phyloP scores from a whole-genome alignment of 1,140 invertebrate genomes.

The Mactra quadrangularis region DNA sequence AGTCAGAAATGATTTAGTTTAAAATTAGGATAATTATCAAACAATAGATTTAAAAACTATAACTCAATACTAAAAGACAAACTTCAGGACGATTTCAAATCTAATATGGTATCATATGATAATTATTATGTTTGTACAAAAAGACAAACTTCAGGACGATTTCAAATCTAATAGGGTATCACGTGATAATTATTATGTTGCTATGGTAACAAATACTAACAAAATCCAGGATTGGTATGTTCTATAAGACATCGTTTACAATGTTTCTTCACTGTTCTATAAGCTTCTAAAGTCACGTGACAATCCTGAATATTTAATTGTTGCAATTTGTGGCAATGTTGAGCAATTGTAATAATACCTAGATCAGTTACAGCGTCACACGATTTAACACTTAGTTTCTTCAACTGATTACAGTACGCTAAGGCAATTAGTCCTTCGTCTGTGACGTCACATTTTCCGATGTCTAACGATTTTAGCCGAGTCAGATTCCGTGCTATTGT shows the following conservation, averaged over 20 bases:
- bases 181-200: too few species aligned
- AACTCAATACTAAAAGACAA: too few species aligned
- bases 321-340: constrained; percentile 88
- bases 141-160: too few species aligned
- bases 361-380: constrained; percentile 95
- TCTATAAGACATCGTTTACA: constrained; percentile 96
- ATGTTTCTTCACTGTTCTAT: constrained; percentile 94
- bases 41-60: too few species aligned
- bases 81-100: too few species aligned
- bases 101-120: too few species aligned
- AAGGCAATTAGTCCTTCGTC: constrained; percentile 93
- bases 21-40: too few species aligned
- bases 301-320: constrained; percentile 93
- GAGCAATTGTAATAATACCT: constrained; percentile 92
- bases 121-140: too few species aligned
- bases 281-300: constrained; percentile 92
- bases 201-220: too few species aligned
- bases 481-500: constrained; percentile 93
- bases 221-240: constrained; percentile 97
- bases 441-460: constrained; percentile 96
- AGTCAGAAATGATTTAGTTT: too few species aligned
- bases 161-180: too few species aligned
- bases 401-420: constrained; percentile 94
- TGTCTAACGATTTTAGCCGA: constrained; percentile 92
- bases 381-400: constrained; percentile 94